Base-by-base conservation (phyloP, 2,797 vertebrate species). In the Neosilurus mollespiculum region DNA sequence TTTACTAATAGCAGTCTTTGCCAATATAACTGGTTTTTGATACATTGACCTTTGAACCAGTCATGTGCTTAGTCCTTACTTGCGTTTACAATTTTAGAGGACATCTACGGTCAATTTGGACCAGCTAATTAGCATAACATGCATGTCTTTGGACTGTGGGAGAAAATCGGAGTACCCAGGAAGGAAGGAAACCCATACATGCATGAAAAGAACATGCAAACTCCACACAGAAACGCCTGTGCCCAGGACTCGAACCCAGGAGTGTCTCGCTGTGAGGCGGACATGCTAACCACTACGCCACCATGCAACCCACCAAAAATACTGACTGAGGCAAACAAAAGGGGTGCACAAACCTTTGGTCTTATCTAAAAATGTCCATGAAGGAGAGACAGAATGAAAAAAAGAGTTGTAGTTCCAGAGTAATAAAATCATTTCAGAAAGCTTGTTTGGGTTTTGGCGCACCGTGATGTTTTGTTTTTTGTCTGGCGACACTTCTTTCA, bases 401-500 rank as follows among this genome's bases (percentile, higher is more conserved):
- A 43, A 43, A 43, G 43, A 43, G 8, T 22, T 22, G 34, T 43
- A 20, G 34, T 18, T 49, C 10, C 10, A 67, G 4, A 43, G 43
- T 8, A 43, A 43, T 37, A 37, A 22, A 49, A 22, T 43, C 18
- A 37, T 18, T 69, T 43, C 30, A 43, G 34, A 34, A 16, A 37
- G 1, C 22, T 18, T 34, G 34, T 43, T 59, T 80, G 1, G 43
- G 10, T 43, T 53, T 30, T 14, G 53, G 34, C 66, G 26, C 12
- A 59, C 18, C 49, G 34, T 16, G 4, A 43, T 2, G 4, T 51
- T 71, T 14, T 56, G 3, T 77, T 64, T 54, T 30, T 2, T 26
- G 24, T 18, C 22, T n/a, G 43, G 18, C 20, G 43, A 26, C 77
- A 14, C 22, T 80, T 65, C 67, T 80, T 76, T 81, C 67, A 56